phyloP scores from a whole-genome alignment of 2,797 vertebrate species.

The Pseudomugil tenellus region DNA sequence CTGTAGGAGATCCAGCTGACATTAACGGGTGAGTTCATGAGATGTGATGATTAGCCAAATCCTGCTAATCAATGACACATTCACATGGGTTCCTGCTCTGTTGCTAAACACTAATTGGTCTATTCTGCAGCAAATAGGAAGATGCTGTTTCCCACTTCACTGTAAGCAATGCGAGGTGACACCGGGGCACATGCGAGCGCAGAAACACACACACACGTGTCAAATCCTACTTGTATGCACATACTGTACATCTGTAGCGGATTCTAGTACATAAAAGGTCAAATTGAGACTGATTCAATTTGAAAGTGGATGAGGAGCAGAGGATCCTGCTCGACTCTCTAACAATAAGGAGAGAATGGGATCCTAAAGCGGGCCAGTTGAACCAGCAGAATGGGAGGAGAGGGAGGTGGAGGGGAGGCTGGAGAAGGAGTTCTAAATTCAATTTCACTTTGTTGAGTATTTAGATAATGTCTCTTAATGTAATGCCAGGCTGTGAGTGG shows the following conservation, averaged over 20 bases:
- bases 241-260: conserved; percentile 77
- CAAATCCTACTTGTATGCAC: conserved; percentile 59
- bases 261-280: conserved; percentile 80
- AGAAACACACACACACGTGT: conserved; percentile 37
- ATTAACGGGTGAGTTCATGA: conserved; percentile 78
- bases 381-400: conserved; percentile 40
- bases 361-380: conserved; percentile 71
- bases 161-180: conserved; percentile 70
- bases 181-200: conserved; percentile 62
- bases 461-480: conserved; percentile 82
- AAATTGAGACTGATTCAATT: conserved; percentile 83
- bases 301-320: conserved; percentile 76
- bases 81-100: conserved; percentile 85
- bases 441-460: conserved; percentile 83
- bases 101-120: conserved; percentile 86
- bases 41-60: conserved; percentile 85
- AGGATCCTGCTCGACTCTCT: conserved; percentile 67
- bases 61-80: conserved; percentile 88
- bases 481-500: conserved; percentile 67
- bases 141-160: conserved; percentile 83
- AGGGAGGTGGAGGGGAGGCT: neutral
- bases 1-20: conserved; percentile 79
- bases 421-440: conserved; percentile 71
- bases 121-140: conserved; percentile 83
- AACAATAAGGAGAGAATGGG: conserved; percentile 81